Conservation (phyloP, 1,140 invertebrate genomes). For the Oppia nitens region DNA sequence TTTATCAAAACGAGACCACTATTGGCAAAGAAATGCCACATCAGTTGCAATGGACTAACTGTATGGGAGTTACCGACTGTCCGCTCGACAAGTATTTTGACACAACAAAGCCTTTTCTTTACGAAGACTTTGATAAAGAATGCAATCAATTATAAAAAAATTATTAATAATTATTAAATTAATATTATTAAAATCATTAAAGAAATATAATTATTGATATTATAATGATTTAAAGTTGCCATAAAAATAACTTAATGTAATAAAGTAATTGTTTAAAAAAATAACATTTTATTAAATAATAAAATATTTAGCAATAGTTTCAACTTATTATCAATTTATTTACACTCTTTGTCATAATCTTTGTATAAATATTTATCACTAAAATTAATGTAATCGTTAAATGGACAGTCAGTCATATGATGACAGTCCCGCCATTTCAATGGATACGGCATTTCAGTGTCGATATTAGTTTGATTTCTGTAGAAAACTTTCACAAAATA, state of each 20-base stretch:
- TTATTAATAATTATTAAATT: no score
- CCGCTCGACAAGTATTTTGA: not conserved
- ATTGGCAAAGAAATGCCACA: not conserved
- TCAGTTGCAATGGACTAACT: not conserved
- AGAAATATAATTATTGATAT: no score
- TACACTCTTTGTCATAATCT: not conserved
- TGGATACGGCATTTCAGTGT: not conserved
- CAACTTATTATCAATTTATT: no score
- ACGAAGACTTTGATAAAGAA: not conserved
- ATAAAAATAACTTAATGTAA: no score
- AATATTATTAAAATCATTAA: no score
- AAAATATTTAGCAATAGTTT: no score
- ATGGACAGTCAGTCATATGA: not conserved
- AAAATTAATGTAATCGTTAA: not conserved
- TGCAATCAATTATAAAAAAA: no score
- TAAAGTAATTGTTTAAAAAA: no score
- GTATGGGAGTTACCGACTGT: not conserved
- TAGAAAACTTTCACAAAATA: not conserved
- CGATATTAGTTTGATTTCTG: not conserved
- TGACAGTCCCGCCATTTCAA: not conserved
- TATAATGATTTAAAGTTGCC: no score
- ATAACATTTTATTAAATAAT: no score
- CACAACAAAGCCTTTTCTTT: not conserved
- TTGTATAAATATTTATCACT: not conserved
- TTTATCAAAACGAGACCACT: not conserved